Evolutionary conservation across 2,888 invertebrate genomes (phyloP), one percentile per base, ranked within the genome.

Genomic region (Ischnura elegans): DNA sequence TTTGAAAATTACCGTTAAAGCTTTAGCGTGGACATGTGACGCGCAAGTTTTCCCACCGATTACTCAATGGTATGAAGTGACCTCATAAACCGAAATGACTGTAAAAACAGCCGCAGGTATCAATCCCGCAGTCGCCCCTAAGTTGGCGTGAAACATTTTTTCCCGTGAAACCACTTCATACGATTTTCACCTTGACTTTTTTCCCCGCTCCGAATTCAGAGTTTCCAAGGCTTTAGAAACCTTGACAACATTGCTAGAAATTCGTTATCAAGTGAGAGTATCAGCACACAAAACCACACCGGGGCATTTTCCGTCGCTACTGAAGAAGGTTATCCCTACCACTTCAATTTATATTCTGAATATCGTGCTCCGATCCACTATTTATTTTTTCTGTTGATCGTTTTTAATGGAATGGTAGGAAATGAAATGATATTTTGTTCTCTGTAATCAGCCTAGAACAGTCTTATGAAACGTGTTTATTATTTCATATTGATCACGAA

Each of bases 131-230:
- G 61, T n/a, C n/a, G 3, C n/a, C 76, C 76, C 5, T 36, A 29
- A 76, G 10, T 76, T 16, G 36, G 29, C 61, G 61, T 76, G 76
- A 16, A 76, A 76, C 21, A 76, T 29, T 25, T 16, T 36, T 29
- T 66, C 36, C 36, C 16, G 10, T 10, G 76, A 76, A 76, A 61
- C n/a, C 29, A n/a, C 61, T 16, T 36, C 36, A 13, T n/a, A 16
- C 76, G 76, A 76, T 76, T 76, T 76, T 76, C 76, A 76, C 76
- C 76, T 76, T 76, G 76, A 36, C 16, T 36, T 51, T 36, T 76
- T 76, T 76, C n/a, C 36, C 76, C 16, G 76, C 36, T 36, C 76
- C 76, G 36, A 76, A 76, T 76, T 36, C 36, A 76, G 76, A 25
- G 5, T 16, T 36, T 16, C 76, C 76, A 76, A 76, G 76, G 76